Base-by-base conservation (phyloP, 2,113 vertebrate species). In the Boulengeromyrus knoepffleri region DNA sequence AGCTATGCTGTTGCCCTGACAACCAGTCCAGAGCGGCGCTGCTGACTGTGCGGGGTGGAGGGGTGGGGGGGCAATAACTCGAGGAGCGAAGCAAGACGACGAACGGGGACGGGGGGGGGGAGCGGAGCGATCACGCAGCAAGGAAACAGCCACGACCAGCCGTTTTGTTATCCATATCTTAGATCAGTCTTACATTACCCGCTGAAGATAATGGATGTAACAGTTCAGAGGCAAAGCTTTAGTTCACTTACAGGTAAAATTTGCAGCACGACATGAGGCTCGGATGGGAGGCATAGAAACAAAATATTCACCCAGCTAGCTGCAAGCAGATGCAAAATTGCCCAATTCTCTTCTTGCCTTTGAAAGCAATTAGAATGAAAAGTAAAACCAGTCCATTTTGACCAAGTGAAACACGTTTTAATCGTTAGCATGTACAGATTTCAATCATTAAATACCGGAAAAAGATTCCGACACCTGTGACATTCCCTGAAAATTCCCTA, bases 1-100 rank as follows among this genome's bases (percentile, higher is more conserved):
- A 96, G 96, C 96, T 96, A 96, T 94, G 96, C 49, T 95, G 97
- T 98, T 99, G 97, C 98, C 97, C 95, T 97, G 97, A 97, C 96
- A 96, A 97, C 97, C 95, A 97, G 97, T 97, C 93, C 90, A 86
- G 86, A 89, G 91, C 93, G 94, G 92, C 91, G 92, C 94, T 93
- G 94, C 93, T 88, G 92, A 94, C 93, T 94, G 95, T 91, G 92
- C 93, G 10, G n/a, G 83, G 52, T 36, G 83, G 17, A 36, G 47
- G 52, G 52, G 13, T 1, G 50, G 50, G 50, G 13, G 15, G 15
- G 6, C 19, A 19, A 47, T 85, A 74, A 89, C 36, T 31, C 13
- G 17, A 88, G 62, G 56, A 53, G 89, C 88, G 36, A 88, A 13
- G 62, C 10, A 85, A 42, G 50, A n/a, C 24, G 66, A 42, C 46